Evolutionary conservation across 2,797 vertebrate species (phyloP), one percentile per base, ranked within the genome.

Genomic region (Acanthurus leucopareius): DNA sequence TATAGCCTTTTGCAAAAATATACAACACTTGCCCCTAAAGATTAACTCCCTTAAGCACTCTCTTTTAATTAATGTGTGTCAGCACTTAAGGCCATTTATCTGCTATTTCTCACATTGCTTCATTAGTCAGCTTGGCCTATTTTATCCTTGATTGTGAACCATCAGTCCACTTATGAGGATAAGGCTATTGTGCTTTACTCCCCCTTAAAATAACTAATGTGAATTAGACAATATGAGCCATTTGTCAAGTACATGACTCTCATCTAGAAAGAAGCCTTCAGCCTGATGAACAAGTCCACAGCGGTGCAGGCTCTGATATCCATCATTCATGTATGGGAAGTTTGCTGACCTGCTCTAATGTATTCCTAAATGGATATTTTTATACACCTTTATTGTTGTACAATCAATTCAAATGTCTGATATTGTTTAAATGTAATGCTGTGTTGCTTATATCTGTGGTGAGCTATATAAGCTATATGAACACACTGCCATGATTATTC

Each of bases 81-180:
- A 70, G 7, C 35, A 62, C 49, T 17, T 7, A 14, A 32, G 66
- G 45, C 56, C 49, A 71, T 19, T 19, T 58, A 72, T 69, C 38
- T 72, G 68, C 47, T 75, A 75, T 65, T 88, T 89, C 77, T 83
- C 89, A 86, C 84, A 38, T 84, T 72, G 53, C 47, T 63, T 87
- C 85, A 88, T 88, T 82, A 86, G 72, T 62, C 60, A 69, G 48
- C 32, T 57, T 17, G 63, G 59, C 40, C 73, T 40, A 35, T 86
- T 77, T 81, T 28, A 59, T 79, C 69, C 59, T 66, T 83, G 70
- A 82, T 70, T 85, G 82, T 69, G 61, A 82, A 66, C 79, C 77
- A 86, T 83, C 71, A 83, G 44, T 74, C 44, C 45, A 74, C 20
- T 67, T 19, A 44, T 58, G 15, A 79, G 61, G 44, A 64, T 7